A percentile compares a stretch with the other conserved stretches of the same genome.
Conservation (phyloP, 2,888 invertebrate genomes). For the Synergus umbraculus region DNA sequence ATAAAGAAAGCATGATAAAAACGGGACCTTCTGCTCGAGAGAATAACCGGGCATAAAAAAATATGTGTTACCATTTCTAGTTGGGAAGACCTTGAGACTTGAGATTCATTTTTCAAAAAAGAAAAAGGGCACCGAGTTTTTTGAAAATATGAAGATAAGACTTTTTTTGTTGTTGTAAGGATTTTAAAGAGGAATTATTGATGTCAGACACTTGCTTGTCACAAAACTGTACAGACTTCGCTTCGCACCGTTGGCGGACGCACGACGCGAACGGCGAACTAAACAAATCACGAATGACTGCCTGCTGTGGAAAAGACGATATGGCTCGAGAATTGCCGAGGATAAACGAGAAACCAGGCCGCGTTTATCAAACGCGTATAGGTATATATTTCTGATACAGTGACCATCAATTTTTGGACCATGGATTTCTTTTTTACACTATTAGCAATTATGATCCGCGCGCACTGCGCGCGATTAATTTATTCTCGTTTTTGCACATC, state of each 20-base stretch:
- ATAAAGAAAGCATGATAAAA: background rate
- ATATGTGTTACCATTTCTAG: constrained; percentile 32
- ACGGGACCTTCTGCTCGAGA: background rate
- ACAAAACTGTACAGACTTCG: background rate
- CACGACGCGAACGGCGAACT: constrained; percentile 2
- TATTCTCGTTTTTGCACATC: no score
- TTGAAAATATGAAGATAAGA: background rate
- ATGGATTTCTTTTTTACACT: background rate
- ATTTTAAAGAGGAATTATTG: background rate
- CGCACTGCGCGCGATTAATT: no score
- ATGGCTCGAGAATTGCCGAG: constrained; percentile 14
- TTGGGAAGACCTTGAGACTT: constrained; percentile 7
- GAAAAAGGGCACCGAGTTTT: background rate
- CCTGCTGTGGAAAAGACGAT: background rate
- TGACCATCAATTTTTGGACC: background rate
- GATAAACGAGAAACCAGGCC: constrained; percentile 7
- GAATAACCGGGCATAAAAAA: background rate
- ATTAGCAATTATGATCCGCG: no score
- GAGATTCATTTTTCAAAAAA: constrained; percentile 6
- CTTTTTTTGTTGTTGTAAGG: background rate
- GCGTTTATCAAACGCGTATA: background rate
- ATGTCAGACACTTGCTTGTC: background rate
- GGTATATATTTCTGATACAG: background rate
- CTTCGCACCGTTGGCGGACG: constrained; percentile 20
- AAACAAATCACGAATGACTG: constrained; percentile 37